Evolutionary conservation across 2,888 invertebrate genomes (phyloP), one percentile per base, ranked within the genome.

Genomic region (Drosophila affinis): DNA sequence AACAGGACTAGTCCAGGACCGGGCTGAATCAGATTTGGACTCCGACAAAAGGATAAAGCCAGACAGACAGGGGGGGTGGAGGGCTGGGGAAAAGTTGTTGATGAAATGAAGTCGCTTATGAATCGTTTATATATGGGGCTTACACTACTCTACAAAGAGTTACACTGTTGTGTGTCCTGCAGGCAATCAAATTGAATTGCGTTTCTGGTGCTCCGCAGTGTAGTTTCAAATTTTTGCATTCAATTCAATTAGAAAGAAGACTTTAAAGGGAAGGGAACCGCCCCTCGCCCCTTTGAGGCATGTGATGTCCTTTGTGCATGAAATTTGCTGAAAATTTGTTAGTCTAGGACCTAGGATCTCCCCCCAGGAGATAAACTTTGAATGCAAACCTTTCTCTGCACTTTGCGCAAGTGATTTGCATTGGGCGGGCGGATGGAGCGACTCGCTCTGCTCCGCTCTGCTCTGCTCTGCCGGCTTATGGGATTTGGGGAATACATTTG

Each of bases 261-360:
- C 76, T 78, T 74, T 72, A 77, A 88, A 75, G 68, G 62, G 69
- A 75, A 72, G 72, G 10, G 80, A 45, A 47, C 54, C 21, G 24
- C 64, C 52, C 61, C 56, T 67, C 73, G 21, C 77, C 73, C 72
- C 14, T 3, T 39, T 76, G 80, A 62, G 56, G 73, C 79, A 79
- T 82, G 72, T 67, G 77, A 59, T 60, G 68, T 85, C 73, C 79
- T 81, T 79, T 79, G 78, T 75, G 85, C 80, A 75, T 76, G 81
- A 89, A 88, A 89, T 87, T 89, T 89, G 89, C 89, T 84, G 85
- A 79, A 87, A 87, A 89, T 89, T 87, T 89, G 89, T 87, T 78
- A 85, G 78, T 84, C 89, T 9, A 29, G 29, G 29, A 29, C 2
- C 29, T 9, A 10, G 9, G 32, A 24, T 21, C 21, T 21, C 7